Conservation (phyloP, 2,797 vertebrate genomes). For the Sitta carolinensis region DNA sequence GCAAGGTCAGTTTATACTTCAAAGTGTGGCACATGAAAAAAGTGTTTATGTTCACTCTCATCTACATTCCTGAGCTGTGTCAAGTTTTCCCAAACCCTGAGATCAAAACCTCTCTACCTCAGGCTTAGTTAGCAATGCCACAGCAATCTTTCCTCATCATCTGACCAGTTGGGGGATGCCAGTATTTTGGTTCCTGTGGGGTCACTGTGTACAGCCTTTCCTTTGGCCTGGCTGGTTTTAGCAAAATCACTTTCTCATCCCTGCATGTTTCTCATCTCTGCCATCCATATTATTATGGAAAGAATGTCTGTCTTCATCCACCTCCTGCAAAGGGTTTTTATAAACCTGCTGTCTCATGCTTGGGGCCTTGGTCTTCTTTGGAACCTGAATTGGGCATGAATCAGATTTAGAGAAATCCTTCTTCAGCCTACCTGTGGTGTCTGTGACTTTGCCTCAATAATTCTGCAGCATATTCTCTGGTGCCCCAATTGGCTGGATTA, state of each 20-base stretch:
- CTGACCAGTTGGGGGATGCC: not conserved
- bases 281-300: not conserved
- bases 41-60: not conserved
- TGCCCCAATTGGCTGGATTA: accelerated
- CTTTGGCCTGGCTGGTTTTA: not conserved
- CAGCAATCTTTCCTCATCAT: not conserved
- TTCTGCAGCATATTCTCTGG: not conserved
- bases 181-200: not conserved
- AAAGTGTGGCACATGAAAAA: not conserved
- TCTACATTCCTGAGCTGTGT: not conserved
- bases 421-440: not conserved
- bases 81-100: not conserved
- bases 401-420: not conserved
- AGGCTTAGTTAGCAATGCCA: not conserved
- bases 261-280: not conserved
- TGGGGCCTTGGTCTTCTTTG: not conserved
- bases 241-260: not conserved
- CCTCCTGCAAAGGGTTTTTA: not conserved
- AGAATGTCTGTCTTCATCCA: not conserved
- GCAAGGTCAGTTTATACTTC: not conserved
- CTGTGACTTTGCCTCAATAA: not conserved
- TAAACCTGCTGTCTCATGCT: accelerated
- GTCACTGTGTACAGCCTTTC: not conserved
- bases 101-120: not conserved
- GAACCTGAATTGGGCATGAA: not conserved